These are phyloP conservation scores for Drosophila watanabei DNA, from an alignment of 1,140 invertebrate genomes.

Conservation along the genomic window DNA sequence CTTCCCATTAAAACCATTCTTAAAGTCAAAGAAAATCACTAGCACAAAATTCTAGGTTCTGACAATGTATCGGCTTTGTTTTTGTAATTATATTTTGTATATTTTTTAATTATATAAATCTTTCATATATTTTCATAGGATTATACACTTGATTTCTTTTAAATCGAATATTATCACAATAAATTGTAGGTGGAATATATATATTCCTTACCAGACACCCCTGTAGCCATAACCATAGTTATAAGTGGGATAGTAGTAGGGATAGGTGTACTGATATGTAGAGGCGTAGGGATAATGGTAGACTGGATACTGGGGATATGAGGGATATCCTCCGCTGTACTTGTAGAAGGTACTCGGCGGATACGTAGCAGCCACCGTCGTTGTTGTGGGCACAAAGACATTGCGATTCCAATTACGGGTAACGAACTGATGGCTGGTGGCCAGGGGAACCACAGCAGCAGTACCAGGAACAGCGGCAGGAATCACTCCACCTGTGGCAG, in stretches of 20 bases:
- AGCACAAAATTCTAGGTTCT: no score
- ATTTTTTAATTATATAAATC: not conserved
- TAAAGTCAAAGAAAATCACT: not conserved
- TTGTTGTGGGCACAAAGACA: conserved; percentile 45
- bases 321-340: conserved; percentile 36
- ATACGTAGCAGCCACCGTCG: conserved; percentile 18
- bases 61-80: not conserved
- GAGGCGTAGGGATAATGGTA: conserved; percentile 28
- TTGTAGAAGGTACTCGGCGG: conserved; percentile 59
- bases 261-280: conserved; percentile 56
- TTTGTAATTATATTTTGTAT: not conserved
- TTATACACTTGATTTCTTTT: conserved; percentile 17
- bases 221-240: conserved; percentile 70
- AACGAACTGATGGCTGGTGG: conserved; percentile 71
- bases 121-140: conserved; percentile 5
- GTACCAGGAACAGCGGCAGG: conserved; percentile 8
- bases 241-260: conserved; percentile 38
- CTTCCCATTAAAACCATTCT: no score
- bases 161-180: conserved; percentile 60
- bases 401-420: conserved; percentile 62
- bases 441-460: conserved; percentile 48
- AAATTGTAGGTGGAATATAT: not conserved
- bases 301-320: conserved; percentile 17
- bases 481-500: conserved; percentile 46
- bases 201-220: conserved; percentile 49